These are phyloP conservation scores for Vulpes vulpes DNA, from an alignment of 2,113 vertebrate species.

Conservation along the genomic window DNA sequence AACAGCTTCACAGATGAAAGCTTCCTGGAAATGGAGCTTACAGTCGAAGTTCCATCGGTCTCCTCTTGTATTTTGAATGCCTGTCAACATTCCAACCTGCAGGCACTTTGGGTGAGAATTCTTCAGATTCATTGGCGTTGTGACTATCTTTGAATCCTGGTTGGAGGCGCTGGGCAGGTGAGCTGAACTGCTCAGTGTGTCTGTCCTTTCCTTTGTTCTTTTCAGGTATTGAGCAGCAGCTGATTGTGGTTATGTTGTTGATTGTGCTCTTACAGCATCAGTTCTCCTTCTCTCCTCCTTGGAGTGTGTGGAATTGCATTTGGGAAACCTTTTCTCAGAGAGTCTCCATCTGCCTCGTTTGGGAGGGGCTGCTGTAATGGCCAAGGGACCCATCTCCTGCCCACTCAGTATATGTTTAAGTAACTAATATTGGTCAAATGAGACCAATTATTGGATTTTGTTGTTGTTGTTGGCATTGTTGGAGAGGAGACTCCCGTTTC, in stretches of 20 bases:
- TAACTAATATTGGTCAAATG: background rate
- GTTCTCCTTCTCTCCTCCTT: background rate
- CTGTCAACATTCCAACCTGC: constrained; percentile 37
- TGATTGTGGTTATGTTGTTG: background rate
- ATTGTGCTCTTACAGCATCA: background rate
- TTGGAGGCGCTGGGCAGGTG: background rate
- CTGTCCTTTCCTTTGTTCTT: background rate
- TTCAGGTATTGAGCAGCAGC: background rate
- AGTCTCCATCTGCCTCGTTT: background rate
- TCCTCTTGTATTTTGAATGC: constrained; percentile 60
- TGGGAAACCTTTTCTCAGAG: background rate
- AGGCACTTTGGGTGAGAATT: background rate
- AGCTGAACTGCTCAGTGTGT: background rate
- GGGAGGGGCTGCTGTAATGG: background rate
- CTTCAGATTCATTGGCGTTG: constrained; percentile 46
- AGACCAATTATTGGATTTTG: background rate
- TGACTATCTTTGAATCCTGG: constrained; percentile 32
- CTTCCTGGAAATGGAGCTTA: constrained; percentile 65
- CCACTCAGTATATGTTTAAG: background rate
- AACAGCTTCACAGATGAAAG: constrained; percentile 58
- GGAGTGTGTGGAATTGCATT: background rate
- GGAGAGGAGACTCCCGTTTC: background rate
- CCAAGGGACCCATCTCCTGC: background rate
- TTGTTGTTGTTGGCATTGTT: background rate
- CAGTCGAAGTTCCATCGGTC: constrained; percentile 68